These are phyloP conservation scores for Psittacula cyanocephala DNA, from an alignment of 2,113 vertebrate genomes.

Conservation along the genomic window DNA sequence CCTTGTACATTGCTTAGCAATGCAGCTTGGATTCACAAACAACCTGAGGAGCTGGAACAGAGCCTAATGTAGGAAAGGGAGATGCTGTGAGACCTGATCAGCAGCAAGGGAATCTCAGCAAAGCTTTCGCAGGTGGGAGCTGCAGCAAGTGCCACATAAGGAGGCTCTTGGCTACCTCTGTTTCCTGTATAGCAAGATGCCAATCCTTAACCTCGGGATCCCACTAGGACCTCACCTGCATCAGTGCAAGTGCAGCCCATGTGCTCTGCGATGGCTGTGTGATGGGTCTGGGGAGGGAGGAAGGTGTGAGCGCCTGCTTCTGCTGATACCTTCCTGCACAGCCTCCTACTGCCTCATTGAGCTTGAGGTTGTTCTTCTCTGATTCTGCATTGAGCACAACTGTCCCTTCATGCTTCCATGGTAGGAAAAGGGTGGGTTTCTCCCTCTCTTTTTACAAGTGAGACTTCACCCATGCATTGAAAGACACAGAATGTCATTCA, in stretches of 20 bases:
- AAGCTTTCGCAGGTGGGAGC: background rate
- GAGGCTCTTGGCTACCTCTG: background rate
- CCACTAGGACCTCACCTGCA: accelerated
- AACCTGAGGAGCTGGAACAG: background rate
- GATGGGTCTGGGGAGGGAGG: background rate
- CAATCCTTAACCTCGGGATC: background rate
- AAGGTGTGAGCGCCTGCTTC: too few relatives aligned
- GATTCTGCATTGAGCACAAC: background rate
- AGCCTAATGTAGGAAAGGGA: background rate
- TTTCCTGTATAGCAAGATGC: background rate
- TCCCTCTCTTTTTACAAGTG: background rate
- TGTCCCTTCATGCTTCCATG: background rate
- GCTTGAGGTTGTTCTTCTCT: background rate
- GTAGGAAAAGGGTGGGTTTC: background rate
- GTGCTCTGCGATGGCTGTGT: accelerated
- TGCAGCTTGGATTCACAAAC: background rate
- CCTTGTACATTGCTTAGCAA: background rate
- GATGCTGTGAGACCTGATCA: background rate
- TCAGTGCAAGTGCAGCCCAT: accelerated
- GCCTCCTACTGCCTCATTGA: accelerated
- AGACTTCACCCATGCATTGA: background rate
- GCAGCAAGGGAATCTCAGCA: background rate
- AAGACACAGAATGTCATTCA: background rate
- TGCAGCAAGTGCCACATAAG: background rate
- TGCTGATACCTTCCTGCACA: background rate